These are phyloP conservation scores for Caenorhabditis angaria DNA, from an alignment of 2,888 invertebrate genomes.

Conservation along the genomic window DNA sequence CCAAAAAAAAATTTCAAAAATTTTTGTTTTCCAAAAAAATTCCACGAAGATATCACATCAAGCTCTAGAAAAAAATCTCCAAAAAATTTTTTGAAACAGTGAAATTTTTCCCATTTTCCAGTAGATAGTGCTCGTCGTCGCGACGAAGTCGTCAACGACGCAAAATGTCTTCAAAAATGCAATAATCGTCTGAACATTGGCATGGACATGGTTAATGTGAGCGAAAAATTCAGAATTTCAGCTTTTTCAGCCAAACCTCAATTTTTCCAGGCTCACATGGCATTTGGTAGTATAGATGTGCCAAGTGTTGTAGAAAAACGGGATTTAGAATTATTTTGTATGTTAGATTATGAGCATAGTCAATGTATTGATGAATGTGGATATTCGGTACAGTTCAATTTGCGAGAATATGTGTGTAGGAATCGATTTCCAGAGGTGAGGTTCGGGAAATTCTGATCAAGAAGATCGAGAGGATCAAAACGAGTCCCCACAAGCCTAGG, in stretches of 20 bases:
- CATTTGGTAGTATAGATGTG: constrained; percentile 71
- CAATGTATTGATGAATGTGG: constrained; percentile 66
- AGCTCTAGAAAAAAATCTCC: too few species aligned
- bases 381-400: constrained; percentile 71
- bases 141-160: constrained; percentile 64
- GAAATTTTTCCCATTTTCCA: constrained; percentile 17
- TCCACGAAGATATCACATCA: too few species aligned
- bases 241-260: background rate
- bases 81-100: background rate
- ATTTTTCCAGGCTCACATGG: constrained; percentile 65
- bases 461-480: too few species aligned
- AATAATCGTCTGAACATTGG: constrained; percentile 67
- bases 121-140: constrained; percentile 46
- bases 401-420: constrained; percentile 69
- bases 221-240: background rate
- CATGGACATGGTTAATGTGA: constrained; percentile 72
- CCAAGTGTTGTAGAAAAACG: constrained; percentile 65
- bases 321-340: constrained; percentile 68
- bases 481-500: too few species aligned
- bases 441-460: background rate
- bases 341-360: constrained; percentile 67
- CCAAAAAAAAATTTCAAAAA: constrained; percentile 1
- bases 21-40: background rate
- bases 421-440: constrained; percentile 59
- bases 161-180: constrained; percentile 65